Conservation (phyloP, 30 jellyfish, hydroid and myxozoan genomes). For the Aurelia sp. region DNA sequence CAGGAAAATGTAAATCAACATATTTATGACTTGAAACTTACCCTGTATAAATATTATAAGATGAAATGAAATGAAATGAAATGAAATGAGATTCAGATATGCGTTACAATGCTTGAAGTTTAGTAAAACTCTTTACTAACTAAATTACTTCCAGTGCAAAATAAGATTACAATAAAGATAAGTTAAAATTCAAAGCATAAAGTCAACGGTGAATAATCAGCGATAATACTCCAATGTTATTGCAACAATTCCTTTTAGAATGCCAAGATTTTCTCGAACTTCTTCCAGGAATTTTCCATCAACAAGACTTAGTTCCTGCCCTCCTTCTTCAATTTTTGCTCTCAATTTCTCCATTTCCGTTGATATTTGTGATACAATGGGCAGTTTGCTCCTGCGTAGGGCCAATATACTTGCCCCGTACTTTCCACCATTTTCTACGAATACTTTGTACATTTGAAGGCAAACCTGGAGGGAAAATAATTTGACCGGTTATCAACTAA, state of each 20-base stretch:
- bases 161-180: no score
- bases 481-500: not conserved
- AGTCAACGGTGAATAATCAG: not conserved
- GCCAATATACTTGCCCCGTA: conserved; percentile 72
- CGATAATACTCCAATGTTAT: conserved; percentile 51
- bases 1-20: no score
- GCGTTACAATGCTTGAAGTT: no score
- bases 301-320: conserved; percentile 56
- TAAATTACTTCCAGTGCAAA: no score
- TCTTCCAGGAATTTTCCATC: conserved; percentile 70
- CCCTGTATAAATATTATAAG: no score
- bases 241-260: conserved; percentile 49
- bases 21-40: no score
- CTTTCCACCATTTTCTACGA: conserved; percentile 49
- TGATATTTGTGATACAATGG: conserved; percentile 39
- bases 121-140: no score
- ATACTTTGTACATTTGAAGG: conserved; percentile 49
- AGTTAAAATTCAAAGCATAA: no score
- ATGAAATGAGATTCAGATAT: no score
- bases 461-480: conserved; percentile 30
- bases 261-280: conserved; percentile 53
- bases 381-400: conserved; percentile 56
- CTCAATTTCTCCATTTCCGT: conserved; percentile 58
- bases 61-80: no score
- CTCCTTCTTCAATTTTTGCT: conserved; percentile 62